These are phyloP conservation scores for Nesogale talazaci DNA, from an alignment of 2,113 vertebrate genomes.

Conservation along the genomic window DNA sequence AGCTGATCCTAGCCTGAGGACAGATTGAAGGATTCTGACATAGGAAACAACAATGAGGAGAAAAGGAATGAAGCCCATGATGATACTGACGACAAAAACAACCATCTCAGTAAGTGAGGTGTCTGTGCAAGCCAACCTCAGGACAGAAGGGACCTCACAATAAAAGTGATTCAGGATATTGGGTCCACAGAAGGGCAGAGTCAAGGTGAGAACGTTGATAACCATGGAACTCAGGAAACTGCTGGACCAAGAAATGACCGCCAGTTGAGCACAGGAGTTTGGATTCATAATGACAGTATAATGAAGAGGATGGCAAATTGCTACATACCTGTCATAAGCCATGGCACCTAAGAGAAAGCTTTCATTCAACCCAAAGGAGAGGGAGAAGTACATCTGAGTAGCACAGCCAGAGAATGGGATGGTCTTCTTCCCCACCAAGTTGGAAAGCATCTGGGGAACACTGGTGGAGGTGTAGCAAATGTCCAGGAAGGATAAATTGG, in stretches of 20 bases:
- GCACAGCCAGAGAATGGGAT: conserved; percentile 80
- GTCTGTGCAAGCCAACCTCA: conserved; percentile 81
- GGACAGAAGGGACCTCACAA: conserved; percentile 84
- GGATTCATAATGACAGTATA: conserved; percentile 73
- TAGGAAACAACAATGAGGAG: conserved; percentile 77
- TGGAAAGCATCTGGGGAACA: conserved; percentile 81
- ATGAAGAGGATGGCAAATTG: conserved; percentile 82
- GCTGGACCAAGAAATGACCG: conserved; percentile 73
- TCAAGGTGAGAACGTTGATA: conserved; percentile 68
- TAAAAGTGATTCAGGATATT: conserved; percentile 83
- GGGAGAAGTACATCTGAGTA: conserved; percentile 80
- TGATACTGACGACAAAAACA: conserved; percentile 75
- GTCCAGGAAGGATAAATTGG: conserved; percentile 82
- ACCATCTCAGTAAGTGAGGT: conserved; percentile 76
- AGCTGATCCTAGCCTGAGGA: conserved; percentile 68
- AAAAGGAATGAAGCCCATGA: conserved; percentile 73
- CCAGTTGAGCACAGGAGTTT: conserved; percentile 69
- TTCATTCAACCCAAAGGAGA: conserved; percentile 81
- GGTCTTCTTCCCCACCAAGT: conserved; percentile 72
- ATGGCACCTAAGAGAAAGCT: conserved; percentile 82
- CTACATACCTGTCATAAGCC: conserved; percentile 81
- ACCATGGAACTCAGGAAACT: conserved; percentile 78
- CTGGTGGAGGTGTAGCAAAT: conserved; percentile 76
- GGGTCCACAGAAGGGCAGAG: conserved; percentile 76
- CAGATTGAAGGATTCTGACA: conserved; percentile 53